Percentiles rank a stretch among this genome's conserved stretches.
Evolutionary conservation across 2,113 vertebrate species (phyloP).

Genomic region (Syngnathoides biaculeatus): DNA sequence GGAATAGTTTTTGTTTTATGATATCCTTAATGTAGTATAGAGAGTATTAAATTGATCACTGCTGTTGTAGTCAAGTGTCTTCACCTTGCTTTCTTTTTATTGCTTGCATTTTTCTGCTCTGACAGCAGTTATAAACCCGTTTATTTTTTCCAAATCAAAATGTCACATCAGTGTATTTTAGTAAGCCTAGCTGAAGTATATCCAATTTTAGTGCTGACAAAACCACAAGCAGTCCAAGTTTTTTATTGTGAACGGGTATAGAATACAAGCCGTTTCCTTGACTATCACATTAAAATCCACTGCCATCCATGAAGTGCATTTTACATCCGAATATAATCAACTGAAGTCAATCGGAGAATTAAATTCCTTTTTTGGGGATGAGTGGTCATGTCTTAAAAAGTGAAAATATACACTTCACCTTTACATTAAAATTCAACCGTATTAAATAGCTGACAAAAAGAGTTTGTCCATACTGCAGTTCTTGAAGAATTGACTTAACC

Average conservation of each 20-base stretch:
- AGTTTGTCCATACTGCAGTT: neutral
- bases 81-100: neutral
- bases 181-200: neutral
- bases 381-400: neutral
- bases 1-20: neutral
- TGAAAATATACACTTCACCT: neutral
- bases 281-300: conserved; percentile 3
- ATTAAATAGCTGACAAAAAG: neutral
- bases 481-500: neutral
- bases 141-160: neutral
- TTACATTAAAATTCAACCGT: neutral
- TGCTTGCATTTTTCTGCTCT: neutral
- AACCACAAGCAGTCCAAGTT: conserved; percentile 3
- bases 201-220: neutral
- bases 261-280: neutral
- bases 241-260: conserved; percentile 24
- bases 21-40: neutral
- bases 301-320: neutral
- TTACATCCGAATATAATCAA: neutral
- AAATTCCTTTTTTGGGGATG: neutral
- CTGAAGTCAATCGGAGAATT: neutral
- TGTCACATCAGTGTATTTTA: neutral
- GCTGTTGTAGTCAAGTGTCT: neutral
- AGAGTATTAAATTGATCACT: neutral
- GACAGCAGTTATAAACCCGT: neutral